Percentiles rank a stretch among this genome's conserved stretches.
Conservation (phyloP, 2,113 vertebrate species). For the Engystomops pustulosus region DNA sequence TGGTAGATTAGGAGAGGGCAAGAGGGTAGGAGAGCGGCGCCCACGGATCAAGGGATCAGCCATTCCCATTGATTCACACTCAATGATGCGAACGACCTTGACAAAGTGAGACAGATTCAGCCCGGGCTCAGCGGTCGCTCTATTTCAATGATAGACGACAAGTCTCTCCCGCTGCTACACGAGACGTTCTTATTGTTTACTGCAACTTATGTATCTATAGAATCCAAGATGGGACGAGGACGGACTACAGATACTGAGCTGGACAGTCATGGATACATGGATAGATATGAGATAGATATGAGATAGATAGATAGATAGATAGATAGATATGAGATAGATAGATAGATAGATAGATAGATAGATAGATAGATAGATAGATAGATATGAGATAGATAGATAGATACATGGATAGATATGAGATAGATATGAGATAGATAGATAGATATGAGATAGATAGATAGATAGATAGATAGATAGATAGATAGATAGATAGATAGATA, state of each 20-base stretch:
- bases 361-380: too few species aligned
- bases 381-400: too few species aligned
- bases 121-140: not conserved
- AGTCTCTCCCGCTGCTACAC: not conserved
- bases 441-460: too few species aligned
- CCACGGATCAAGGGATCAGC: not conserved
- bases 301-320: too few species aligned
- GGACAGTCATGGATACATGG: too few species aligned
- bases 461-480: too few species aligned
- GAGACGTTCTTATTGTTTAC: not conserved
- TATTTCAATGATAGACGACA: not conserved
- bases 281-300: too few species aligned
- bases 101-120: not conserved
- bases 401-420: too few species aligned
- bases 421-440: too few species aligned
- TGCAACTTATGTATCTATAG: not conserved
- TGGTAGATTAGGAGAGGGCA: not conserved
- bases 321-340: too few species aligned
- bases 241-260: not conserved
- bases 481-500: too few species aligned
- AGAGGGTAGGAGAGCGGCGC: not conserved
- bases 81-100: not conserved
- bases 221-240: not conserved
- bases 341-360: too few species aligned
- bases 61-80: not conserved